Evolutionary conservation across 2,113 vertebrate genomes (phyloP), one percentile per base, ranked within the genome.

Genomic region (Xyrauchen texanus): DNA sequence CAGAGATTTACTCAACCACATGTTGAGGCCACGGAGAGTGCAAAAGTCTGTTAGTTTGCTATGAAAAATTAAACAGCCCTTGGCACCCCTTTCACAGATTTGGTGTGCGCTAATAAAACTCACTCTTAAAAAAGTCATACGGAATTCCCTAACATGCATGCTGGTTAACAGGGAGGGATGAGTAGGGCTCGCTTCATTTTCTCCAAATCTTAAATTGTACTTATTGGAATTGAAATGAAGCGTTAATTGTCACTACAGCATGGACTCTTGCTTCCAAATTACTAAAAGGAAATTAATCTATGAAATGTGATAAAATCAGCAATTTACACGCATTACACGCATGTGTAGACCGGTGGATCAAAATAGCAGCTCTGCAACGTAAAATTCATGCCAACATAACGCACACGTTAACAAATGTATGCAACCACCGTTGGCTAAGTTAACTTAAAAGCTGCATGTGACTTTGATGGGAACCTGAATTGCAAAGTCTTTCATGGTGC

Each of bases 11-110:
- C 81, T 78, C 77, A 61, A 82, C 84, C 85, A 92, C 92, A 90
- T 92, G 92, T 92, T 91, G 90, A 90, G 87, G 81, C 78, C 79
- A 63, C 79, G 58, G 86, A 72, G 79, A 80, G 61, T 57, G 83
- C 67, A 72, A 84, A 75, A 86, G 89, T 90, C 87, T 87, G 85
- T 87, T 34, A 89, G 87, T 84, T 85, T 68, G 21, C 5, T 44
- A 92, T 93, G 85, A 92, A 93, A 92, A 15, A 73, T 93, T 93
- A 88, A 93, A 91, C 87, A 91, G 84, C 84, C 21, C 21, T 34
- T 55, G 69, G 77, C 76, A 83, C 62, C 66, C 78, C 74, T 76
- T 57, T 70, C 69, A 61, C 66, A 65, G 67, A 74, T 78, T 80
- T 73, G 21, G 21, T 34, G 53, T 62, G 79, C 74, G 47, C 67